Percentiles rank a stretch among this genome's conserved stretches.
Evolutionary conservation across 2,797 vertebrate species (phyloP).

Genomic region (Merluccius polli): DNA sequence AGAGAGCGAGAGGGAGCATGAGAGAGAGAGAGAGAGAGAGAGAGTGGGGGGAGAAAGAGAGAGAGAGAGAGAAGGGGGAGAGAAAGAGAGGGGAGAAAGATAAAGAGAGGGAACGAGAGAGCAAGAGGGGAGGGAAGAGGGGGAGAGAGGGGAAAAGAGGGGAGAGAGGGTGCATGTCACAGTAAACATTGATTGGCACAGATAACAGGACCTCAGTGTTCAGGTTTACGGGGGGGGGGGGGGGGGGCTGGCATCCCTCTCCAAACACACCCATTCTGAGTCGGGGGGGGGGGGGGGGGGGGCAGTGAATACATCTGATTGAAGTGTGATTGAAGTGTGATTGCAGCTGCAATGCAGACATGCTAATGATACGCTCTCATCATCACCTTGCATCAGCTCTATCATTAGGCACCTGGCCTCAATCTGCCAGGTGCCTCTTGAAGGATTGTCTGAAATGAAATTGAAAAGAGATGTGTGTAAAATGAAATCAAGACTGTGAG

Average conservation of each 20-base stretch:
- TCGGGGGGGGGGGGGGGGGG: background rate
- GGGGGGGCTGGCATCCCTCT: background rate
- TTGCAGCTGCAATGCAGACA: slow-evolving; percentile 1
- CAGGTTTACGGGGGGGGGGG: background rate
- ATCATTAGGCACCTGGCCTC: background rate
- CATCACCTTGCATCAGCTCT: too few species aligned
- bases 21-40: background rate
- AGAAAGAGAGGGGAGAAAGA: background rate
- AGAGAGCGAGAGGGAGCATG: background rate
- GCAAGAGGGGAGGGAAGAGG: background rate
- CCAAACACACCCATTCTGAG: slow-evolving; percentile 1
- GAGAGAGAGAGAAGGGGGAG: background rate
- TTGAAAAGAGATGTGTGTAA: background rate
- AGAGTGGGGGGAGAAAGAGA: background rate
- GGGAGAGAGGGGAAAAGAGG: background rate
- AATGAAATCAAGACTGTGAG: background rate
- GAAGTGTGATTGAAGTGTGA: slow-evolving; percentile 5
- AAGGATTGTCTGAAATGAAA: background rate
- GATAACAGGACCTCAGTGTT: slow-evolving; percentile 3
- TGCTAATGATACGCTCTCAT: background rate
- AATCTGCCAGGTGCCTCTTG: background rate
- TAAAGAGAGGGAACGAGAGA: background rate
- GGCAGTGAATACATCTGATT: slow-evolving; percentile 5
- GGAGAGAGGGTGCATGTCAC: background rate
- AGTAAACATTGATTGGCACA: slow-evolving; percentile 2